phyloP scores from a whole-genome alignment of 2,113 vertebrate genomes.

The Polypterus bichir region DNA sequence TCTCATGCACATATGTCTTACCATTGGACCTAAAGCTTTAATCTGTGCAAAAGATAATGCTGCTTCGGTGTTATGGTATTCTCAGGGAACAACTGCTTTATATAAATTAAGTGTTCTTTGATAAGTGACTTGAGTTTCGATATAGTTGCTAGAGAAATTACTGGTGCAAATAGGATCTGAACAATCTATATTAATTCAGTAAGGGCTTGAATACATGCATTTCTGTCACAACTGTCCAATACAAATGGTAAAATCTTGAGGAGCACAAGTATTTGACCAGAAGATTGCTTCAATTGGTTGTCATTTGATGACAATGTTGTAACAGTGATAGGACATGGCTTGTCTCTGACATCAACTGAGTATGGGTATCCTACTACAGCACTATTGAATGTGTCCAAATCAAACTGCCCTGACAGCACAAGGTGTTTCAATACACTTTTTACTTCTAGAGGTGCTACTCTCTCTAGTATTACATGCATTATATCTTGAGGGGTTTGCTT shows the following conservation, averaged over 20 bases:
- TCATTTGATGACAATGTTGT: slow-evolving; percentile 14
- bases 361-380: slow-evolving; percentile 14
- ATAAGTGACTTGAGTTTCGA: slow-evolving; percentile 8
- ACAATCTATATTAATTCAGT: slow-evolving; percentile 16
- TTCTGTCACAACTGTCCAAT: slow-evolving; percentile 4
- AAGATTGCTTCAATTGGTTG: slow-evolving; percentile 15
- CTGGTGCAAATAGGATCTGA: slow-evolving; percentile 21
- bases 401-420: slow-evolving; percentile 11
- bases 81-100: slow-evolving; percentile 17
- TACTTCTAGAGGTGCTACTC: slow-evolving; percentile 20
- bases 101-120: slow-evolving; percentile 7
- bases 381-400: slow-evolving; percentile 10
- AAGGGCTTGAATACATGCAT: slow-evolving; percentile 3
- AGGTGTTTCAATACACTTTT: slow-evolving; percentile 18
- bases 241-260: slow-evolving; percentile 13
- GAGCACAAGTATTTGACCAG: slow-evolving; percentile 14
- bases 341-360: slow-evolving; percentile 10
- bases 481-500: slow-evolving; percentile 20
- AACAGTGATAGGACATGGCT: slow-evolving; percentile 12
- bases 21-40: slow-evolving; percentile 8
- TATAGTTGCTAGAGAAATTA: slow-evolving; percentile 17
- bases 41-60: slow-evolving; percentile 21
- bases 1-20: slow-evolving; percentile 23
- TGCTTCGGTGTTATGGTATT: slow-evolving; percentile 19
- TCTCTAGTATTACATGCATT: slow-evolving; percentile 21